Percentiles rank a stretch among this genome's conserved stretches.
phyloP scores from a whole-genome alignment of 1,140 invertebrate species.

The Brachionus koreanus region DNA sequence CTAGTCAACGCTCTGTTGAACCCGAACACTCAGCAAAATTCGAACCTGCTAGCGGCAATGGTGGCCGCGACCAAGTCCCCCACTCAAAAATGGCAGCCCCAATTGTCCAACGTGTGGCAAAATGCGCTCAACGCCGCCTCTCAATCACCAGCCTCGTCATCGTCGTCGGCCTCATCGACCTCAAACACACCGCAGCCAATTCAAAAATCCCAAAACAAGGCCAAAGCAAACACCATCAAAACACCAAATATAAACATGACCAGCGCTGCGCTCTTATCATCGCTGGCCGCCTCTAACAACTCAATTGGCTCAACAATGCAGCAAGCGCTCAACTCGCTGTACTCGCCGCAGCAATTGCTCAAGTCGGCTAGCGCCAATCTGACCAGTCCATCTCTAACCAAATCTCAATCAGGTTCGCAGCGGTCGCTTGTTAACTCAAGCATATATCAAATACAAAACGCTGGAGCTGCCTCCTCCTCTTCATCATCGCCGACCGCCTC shows the following conservation, averaged over 20 bases:
- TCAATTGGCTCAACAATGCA: constrained; percentile 21
- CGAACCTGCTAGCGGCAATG: neutral
- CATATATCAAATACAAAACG: neutral
- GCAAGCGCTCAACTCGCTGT: constrained; percentile 18
- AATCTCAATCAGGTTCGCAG: constrained; percentile 1
- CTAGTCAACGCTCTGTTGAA: neutral
- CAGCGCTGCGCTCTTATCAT: neutral
- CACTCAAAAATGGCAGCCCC: neutral
- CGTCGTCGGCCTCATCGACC: neutral
- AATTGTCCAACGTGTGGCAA: constrained; percentile 1
- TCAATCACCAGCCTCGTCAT: neutral
- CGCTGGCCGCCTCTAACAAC: neutral
- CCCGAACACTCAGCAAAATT: neutral
- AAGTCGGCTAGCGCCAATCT: constrained; percentile 11
- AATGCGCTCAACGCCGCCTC: constrained; percentile 4
- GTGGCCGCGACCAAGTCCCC: neutral
- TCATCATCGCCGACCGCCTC: constrained; percentile 8
- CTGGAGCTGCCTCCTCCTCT: neutral
- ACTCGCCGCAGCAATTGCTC: constrained; percentile 12
- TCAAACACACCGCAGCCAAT: constrained; percentile 12
- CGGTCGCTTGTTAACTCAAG: neutral
- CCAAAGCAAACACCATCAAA: neutral
- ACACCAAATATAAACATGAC: neutral
- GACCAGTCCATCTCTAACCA: neutral
- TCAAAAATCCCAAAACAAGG: neutral